Conservation (phyloP, 2,113 vertebrate genomes). For the Leiothrix lutea region DNA sequence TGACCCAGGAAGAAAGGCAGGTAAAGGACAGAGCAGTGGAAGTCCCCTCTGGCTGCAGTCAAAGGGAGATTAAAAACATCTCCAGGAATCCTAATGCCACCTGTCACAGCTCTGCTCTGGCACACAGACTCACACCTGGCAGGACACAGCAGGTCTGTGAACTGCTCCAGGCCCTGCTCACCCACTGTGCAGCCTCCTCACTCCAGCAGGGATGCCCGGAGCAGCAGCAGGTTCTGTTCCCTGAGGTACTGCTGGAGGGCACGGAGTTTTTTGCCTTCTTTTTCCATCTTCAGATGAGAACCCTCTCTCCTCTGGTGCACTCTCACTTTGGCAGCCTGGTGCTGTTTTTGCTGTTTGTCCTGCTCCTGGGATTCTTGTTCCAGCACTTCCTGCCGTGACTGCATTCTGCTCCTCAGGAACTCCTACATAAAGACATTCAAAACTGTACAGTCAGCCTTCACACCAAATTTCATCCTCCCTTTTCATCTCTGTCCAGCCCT, state of each 20-base stretch:
- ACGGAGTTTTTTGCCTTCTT: background rate
- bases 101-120: background rate
- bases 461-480: background rate
- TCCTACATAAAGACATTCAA: background rate
- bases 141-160: background rate
- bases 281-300: background rate
- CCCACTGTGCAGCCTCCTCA: background rate
- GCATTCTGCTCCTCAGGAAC: slow-evolving; percentile 18
- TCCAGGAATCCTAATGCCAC: background rate
- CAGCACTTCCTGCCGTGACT: background rate
- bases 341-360: background rate
- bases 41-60: background rate
- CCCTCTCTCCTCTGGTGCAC: background rate
- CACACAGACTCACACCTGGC: background rate
- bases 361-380: background rate
- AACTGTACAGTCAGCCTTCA: background rate
- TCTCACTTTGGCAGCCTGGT: background rate
- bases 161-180: background rate
- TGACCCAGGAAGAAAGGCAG: background rate
- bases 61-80: background rate
- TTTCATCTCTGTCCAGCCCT: background rate
- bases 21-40: background rate
- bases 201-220: background rate
- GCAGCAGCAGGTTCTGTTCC: slow-evolving; percentile 46
- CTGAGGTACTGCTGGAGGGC: slow-evolving; percentile 42